Evolutionary conservation across 2,888 invertebrate genomes (phyloP), one percentile per base, ranked within the genome.

Genomic region (Apamea anceps): DNA sequence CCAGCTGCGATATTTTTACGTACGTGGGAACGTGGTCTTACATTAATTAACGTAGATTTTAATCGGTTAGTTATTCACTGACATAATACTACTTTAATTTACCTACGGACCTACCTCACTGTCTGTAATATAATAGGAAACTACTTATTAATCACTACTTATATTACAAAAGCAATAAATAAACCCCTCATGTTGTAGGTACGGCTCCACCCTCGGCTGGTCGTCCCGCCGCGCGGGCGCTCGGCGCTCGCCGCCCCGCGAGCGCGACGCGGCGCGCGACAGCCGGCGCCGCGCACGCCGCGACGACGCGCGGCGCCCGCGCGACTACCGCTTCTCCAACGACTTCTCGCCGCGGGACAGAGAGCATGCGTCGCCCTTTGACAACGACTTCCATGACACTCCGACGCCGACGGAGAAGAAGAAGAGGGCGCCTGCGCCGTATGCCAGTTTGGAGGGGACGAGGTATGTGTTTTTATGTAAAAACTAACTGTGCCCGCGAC

Each of bases 331-430:
- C 66, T 97, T 98, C 92, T 98, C 98, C 32, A 97, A 97, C 88
- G 98, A 98, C 91, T 98, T 98, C 92, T 97, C 97, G 0, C 97
- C 97, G 45, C 93, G 97, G 25, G 97, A 96, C 13, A 91, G 95
- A 13, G 96, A 96, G 25, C 97, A 96, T 76, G 93, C 95, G 45
- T 97, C 97, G 68, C 98, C 97, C 0, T 98, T 98, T 91, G 98
- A 98, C 81, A 97, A 97, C 84, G 97, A 98, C 84, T 97, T 97
- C 88, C 96, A 97, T 0, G 97, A 97, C 66, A 93, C 95, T 15
- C 94, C 97, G 1, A 84, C 96, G 79, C 91, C 89, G 85, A 92
- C 80, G 0, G 89, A 90, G 0, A 96, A 95, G 93, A 96, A 96
- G 85, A 90, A 95, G 10, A 57, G 57, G 25, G 57, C 57, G 25